Evolutionary conservation across 2,797 vertebrate species (phyloP), one percentile per base, ranked within the genome.

Genomic region (Chaetodon trifasciatus): DNA sequence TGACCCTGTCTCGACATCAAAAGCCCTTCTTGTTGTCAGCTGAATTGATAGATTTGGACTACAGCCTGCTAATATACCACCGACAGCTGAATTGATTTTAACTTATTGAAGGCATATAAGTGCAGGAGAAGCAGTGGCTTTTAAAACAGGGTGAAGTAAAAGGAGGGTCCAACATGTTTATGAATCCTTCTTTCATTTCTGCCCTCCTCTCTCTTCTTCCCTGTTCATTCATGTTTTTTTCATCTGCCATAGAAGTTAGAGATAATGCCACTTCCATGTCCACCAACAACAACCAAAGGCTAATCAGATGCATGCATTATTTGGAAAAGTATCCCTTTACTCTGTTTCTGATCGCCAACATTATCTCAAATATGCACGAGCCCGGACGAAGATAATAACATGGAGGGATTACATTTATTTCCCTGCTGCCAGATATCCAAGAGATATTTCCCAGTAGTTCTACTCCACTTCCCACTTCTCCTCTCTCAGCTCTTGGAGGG

Each of bases 261-360:
- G 79, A 80, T 86, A 87, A 87, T 82, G 70, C 66, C 60, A 66
- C 74, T 73, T 85, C 44, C 13, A 83, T 82, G 63, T 81, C 75
- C 58, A 56, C 67, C 52, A 56, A 71, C 44, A 85, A 65, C 85
- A 78, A 79, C 79, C 69, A 73, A 42, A 70, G 76, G 90, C 83
- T 82, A 86, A 82, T 90, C 83, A 86, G 83, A 91, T 92, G 76
- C 82, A 86, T 82, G 60, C 62, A 63, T 80, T 79, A 79, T 83
- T 78, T 79, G 70, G 52, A 74, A 67, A 28, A 71, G 21, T 62
- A 71, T 74, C 61, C 46, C 77, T 86, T 81, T 78, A 19, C 67
- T 74, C 24, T 4, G 1, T 63, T 76, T 64, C 64, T 68, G 32
- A 64, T 78, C 15, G 40, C 68, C n/a, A 17, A 72, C 84, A 85